Percentiles rank a stretch among this genome's conserved stretches.
phyloP scores from a whole-genome alignment of 1,140 invertebrate genomes.

The Drosophila triauraria region DNA sequence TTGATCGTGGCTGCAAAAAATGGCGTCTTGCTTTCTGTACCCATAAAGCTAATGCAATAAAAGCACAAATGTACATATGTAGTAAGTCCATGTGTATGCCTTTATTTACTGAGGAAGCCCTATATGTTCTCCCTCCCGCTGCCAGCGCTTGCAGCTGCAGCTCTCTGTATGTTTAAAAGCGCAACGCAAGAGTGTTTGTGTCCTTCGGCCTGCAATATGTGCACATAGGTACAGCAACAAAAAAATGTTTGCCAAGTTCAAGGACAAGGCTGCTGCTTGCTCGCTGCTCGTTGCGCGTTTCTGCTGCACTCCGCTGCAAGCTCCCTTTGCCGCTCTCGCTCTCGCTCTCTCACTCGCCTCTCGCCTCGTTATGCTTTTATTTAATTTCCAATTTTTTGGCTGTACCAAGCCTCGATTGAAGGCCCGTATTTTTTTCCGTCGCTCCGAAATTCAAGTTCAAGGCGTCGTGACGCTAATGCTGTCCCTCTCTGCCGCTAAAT shows the following conservation, averaged over 20 bases:
- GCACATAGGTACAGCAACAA: conserved; percentile 16
- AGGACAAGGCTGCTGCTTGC: conserved; percentile 67
- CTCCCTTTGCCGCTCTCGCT: conserved; percentile 12
- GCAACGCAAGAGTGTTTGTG: conserved; percentile 28
- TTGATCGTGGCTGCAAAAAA: not conserved
- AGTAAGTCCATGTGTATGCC: not conserved
- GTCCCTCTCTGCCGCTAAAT: conserved; percentile 49
- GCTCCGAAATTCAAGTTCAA: conserved; percentile 69
- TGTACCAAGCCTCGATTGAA: conserved; percentile 67
- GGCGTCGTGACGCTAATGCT: conserved; percentile 22
- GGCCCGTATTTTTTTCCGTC: conserved; percentile 36
- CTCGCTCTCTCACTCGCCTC: not conserved
- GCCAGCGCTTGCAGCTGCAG: conserved; percentile 37
- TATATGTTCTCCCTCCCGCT: conserved; percentile 2
- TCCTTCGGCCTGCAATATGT: conserved; percentile 10
- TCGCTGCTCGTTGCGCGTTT: conserved; percentile 37
- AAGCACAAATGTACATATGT: not conserved
- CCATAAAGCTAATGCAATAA: conserved; percentile 8
- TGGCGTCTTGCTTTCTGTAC: conserved; percentile 13
- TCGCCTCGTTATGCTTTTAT: conserved; percentile 21
- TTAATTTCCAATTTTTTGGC: conserved; percentile 30
- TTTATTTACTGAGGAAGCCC: conserved; percentile 7
- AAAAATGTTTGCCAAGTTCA: conserved; percentile 68
- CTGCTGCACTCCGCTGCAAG: conserved; percentile 54
- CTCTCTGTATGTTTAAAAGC: conserved; percentile 41